Evolutionary conservation across 2,888 invertebrate genomes (phyloP), one percentile per base, ranked within the genome.

Genomic region (Empis stercorea): DNA sequence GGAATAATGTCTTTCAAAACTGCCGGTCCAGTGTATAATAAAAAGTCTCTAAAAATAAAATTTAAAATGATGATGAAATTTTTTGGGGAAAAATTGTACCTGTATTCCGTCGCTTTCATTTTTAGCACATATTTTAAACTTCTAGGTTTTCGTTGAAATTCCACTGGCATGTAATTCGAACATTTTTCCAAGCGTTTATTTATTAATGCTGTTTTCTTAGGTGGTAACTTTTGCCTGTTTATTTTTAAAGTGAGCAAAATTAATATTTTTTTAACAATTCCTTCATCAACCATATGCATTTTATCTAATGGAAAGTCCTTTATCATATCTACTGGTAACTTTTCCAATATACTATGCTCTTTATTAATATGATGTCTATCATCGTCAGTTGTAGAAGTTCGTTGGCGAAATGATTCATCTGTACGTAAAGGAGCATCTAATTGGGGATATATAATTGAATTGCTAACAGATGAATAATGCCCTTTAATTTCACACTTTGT

Each of bases 101-200:
- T 38, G 10, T 3, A 17, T 17, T 17, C 17, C 7, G 11, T 38
- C 11, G 38, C 38, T 38, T 34, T 34, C 34, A 34, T 23, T 41
- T 41, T 41, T 27, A 41, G 6, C 4, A 41, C 43, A 30, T 43
- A 43, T 30, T 43, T 43, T 4, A 43, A 7, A 43, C 32, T 30
- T 43, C 30, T 43, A 11, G 43, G 16, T 30, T 30, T 43, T 43
- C 30, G 4, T 30, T 43, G 43, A 43, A 43, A 43, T 10, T 43
- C 43, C 10, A 23, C 20, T 2, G 44, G 36, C 36, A 44, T 44
- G 14, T 20, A 34, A 1, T 11, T 3, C 2, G 14, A 1, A 23
- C 36, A 44, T 2, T 23, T 40, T 27, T 27, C 4, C 6, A 40
- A 1, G 4, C 27, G 40, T 2, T 40, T 11, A n/a, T 27, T 40